Conservation (phyloP, 2,797 vertebrate species). For the Heliangelus exortis region DNA sequence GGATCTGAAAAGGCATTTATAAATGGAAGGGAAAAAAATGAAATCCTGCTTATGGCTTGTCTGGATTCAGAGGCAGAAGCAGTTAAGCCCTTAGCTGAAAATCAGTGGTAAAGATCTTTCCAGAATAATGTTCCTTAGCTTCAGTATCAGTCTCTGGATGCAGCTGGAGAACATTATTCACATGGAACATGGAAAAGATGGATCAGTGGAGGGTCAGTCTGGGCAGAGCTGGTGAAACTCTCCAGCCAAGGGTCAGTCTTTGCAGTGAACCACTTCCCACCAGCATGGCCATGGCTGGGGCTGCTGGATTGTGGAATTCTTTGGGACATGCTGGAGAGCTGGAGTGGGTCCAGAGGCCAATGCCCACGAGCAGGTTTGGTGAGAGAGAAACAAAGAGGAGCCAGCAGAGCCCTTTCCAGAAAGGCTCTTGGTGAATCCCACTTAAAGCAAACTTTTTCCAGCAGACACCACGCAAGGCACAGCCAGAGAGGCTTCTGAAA, state of each 20-base stretch:
- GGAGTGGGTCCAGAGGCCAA: not conserved
- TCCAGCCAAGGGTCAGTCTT: not conserved
- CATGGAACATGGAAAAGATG: no score
- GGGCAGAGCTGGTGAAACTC: not conserved
- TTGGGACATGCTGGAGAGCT: not conserved
- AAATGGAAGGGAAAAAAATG: not conserved
- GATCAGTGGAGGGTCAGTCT: no score
- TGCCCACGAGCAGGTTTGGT: accelerated
- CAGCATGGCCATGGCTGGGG: accelerated
- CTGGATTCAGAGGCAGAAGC: not conserved
- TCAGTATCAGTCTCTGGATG: not conserved
- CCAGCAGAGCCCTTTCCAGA: not conserved
- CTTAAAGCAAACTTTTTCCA: not conserved
- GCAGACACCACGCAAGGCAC: accelerated
- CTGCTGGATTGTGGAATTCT: accelerated
- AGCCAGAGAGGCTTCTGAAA: not conserved
- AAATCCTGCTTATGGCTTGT: not conserved
- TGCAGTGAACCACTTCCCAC: not conserved
- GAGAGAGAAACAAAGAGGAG: not conserved
- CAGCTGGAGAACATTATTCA: no score
- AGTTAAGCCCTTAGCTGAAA: not conserved
- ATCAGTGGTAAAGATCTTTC: not conserved
- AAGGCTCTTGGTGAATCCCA: not conserved
- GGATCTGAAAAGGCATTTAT: not conserved
- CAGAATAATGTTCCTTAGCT: not conserved